These are phyloP conservation scores for Charadrius vociferus DNA, from an alignment of 2,113 vertebrate genomes.

Conservation along the genomic window DNA sequence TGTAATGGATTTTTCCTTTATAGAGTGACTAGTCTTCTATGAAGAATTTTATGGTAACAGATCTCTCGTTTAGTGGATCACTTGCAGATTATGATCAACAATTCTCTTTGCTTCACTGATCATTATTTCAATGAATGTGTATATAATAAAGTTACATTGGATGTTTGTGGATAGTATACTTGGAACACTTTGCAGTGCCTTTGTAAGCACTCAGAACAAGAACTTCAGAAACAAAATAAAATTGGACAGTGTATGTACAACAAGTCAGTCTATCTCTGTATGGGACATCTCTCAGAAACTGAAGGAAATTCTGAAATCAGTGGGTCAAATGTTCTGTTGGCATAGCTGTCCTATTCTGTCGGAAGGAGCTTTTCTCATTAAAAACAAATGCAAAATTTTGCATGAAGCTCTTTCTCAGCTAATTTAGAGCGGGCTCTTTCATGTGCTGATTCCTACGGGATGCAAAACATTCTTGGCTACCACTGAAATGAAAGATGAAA, in stretches of 20 bases:
- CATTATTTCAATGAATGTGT: background rate
- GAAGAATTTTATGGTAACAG: background rate
- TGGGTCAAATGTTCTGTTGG: background rate
- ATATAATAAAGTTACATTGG: background rate
- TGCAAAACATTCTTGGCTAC: background rate
- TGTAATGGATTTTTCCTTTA: background rate
- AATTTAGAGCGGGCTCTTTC: background rate
- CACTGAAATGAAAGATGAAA: background rate
- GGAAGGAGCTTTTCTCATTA: background rate
- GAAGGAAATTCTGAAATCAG: background rate
- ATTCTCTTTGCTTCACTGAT: background rate
- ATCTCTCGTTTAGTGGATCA: background rate
- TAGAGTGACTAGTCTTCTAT: background rate
- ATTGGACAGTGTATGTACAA: background rate
- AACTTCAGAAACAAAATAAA: background rate
- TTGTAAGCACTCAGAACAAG: background rate
- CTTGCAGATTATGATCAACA: background rate
- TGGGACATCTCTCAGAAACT: background rate
- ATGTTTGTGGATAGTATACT: background rate
- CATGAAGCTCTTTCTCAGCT: background rate
- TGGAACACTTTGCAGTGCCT: background rate
- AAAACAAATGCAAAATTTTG: background rate
- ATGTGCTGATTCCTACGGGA: background rate
- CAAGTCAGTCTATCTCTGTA: background rate
- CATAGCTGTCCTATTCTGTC: background rate